Conservation (phyloP, 2,888 invertebrate genomes). For the Microctonus aethiopoides region DNA sequence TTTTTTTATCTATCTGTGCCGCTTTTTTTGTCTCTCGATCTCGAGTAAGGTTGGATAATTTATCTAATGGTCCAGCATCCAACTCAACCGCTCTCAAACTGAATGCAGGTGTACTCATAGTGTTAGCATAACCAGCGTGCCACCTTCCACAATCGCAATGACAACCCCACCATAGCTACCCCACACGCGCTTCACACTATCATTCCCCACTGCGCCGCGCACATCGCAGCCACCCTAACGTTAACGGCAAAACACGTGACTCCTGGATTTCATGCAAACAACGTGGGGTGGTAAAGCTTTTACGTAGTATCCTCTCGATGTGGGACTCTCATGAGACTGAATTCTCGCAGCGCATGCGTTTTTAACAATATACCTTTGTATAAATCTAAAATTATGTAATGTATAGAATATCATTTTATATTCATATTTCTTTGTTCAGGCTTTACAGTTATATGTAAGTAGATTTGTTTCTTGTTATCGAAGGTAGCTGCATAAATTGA, state of each 20-base stretch:
- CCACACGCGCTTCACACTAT: constrained; percentile 16
- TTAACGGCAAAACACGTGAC: constrained; percentile 35
- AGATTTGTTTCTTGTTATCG: too few species aligned
- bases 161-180: constrained; percentile 49
- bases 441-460: background rate
- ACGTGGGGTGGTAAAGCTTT: constrained; percentile 11
- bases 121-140: constrained; percentile 49
- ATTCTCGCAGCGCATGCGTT: background rate
- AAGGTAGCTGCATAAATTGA: too few species aligned
- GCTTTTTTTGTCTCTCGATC: too few species aligned
- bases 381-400: background rate
- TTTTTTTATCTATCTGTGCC: background rate
- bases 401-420: background rate
- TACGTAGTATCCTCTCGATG: background rate
- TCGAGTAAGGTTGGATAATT: background rate
- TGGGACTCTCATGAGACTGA: background rate
- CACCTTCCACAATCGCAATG: constrained; percentile 43
- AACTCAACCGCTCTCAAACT: constrained; percentile 38
- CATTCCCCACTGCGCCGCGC: background rate
- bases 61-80: constrained; percentile 21
- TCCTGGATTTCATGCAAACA: constrained; percentile 34
- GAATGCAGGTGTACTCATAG: constrained; percentile 45
- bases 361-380: background rate
- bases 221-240: background rate
- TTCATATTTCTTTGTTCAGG: background rate